These are phyloP conservation scores for Margarornis squamiger DNA, from an alignment of 2,797 vertebrate species.

Conservation along the genomic window DNA sequence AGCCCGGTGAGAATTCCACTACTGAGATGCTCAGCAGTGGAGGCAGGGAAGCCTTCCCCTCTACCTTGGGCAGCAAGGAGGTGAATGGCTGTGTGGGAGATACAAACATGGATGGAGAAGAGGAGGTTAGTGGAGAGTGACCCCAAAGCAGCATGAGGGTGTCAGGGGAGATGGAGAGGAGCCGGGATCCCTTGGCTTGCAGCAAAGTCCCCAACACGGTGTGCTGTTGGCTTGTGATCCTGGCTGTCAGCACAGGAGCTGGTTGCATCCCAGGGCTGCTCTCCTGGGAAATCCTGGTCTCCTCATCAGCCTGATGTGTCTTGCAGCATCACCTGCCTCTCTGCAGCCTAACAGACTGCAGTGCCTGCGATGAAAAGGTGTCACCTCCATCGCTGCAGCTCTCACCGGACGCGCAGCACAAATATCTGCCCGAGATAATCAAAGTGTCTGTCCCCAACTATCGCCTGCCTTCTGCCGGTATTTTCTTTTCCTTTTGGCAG, in stretches of 20 bases:
- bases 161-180: background rate
- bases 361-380: background rate
- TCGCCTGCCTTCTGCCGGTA: conserved; percentile 9
- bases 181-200: background rate
- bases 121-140: background rate
- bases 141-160: background rate
- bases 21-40: background rate
- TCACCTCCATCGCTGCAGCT: conserved; percentile 14
- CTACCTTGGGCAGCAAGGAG: background rate
- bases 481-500: conserved; percentile 71
- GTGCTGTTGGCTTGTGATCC: background rate
- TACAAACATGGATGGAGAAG: background rate
- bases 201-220: fast-evolving
- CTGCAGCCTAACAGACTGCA: background rate
- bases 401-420: background rate
- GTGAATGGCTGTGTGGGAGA: background rate
- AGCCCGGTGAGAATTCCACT: background rate
- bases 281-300: background rate
- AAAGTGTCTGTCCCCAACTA: background rate
- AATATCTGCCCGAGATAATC: conserved; percentile 60
- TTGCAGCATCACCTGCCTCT: background rate
- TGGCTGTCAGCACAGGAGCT: background rate
- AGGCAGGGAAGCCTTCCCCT: background rate
- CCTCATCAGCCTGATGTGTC: background rate
- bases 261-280: background rate